Conservation (phyloP, 2,888 invertebrate genomes). For the Drosophila borborema region DNA sequence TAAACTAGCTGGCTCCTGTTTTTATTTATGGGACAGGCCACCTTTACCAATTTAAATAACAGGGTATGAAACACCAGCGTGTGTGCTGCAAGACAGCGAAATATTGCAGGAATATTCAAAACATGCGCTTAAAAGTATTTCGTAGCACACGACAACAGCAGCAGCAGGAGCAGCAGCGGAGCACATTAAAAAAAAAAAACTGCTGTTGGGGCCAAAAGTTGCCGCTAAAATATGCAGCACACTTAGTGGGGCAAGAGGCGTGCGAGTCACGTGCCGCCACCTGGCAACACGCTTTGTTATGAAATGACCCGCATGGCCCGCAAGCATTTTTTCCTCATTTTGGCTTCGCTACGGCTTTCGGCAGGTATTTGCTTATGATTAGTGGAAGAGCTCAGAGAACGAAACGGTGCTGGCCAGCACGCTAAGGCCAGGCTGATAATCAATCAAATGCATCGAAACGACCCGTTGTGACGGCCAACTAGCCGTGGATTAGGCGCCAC, state of each 20-base stretch:
- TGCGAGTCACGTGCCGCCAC: conserved; percentile 69
- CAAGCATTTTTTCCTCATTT: conserved; percentile 23
- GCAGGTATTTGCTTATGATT: conserved; percentile 63
- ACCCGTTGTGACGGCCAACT: conserved; percentile 12
- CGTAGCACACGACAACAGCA: conserved; percentile 56
- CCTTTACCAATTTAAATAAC: neutral
- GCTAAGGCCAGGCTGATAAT: conserved; percentile 27
- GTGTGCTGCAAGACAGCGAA: conserved; percentile 52
- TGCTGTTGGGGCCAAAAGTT: conserved; percentile 50
- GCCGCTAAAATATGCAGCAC: conserved; percentile 66
- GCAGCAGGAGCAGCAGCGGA: conserved; percentile 23
- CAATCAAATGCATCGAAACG: conserved; percentile 50
- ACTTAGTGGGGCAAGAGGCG: conserved; percentile 60
- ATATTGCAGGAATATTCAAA: conserved; percentile 79
- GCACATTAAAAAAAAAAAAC: conserved; percentile 25
- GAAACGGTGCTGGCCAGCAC: conserved; percentile 6
- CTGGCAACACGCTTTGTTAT: conserved; percentile 37
- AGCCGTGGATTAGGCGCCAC: conserved; percentile 28
- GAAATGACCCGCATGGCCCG: conserved; percentile 43
- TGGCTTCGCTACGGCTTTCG: conserved; percentile 31
- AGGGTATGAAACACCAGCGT: conserved; percentile 33
- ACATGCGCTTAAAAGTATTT: conserved; percentile 77
- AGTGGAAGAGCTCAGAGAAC: conserved; percentile 30
- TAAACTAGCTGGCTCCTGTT: neutral
- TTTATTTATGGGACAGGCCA: neutral